Percentiles rank a stretch among this genome's conserved stretches.
Evolutionary conservation across 2,113 vertebrate species (phyloP).

Genomic region (Bettongia penicillata): DNA sequence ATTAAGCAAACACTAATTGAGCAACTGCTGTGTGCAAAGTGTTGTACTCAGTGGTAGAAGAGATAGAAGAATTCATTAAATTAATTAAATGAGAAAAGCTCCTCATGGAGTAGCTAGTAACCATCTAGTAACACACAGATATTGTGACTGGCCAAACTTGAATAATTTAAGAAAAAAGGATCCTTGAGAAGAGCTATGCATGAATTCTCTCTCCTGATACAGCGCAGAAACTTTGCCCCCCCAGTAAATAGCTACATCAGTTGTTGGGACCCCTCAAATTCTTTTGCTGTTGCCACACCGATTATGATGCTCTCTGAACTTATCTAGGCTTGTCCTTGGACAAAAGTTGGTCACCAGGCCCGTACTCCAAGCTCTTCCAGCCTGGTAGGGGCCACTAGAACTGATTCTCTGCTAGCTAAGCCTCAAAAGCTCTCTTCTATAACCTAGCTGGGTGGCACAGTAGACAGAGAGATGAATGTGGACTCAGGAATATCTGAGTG

Average conservation of each 20-base stretch:
- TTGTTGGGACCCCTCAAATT: no score
- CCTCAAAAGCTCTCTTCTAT: neutral
- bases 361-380: neutral
- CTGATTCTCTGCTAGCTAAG: neutral
- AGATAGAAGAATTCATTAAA: neutral
- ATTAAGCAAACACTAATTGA: neutral
- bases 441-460: neutral
- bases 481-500: neutral
- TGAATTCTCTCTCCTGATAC: no score
- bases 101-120: neutral
- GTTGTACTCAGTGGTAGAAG: neutral
- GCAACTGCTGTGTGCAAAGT: neutral
- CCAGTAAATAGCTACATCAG: no score
- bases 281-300: no score
- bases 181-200: no score
- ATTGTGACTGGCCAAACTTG: no score
- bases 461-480: neutral
- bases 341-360: neutral
- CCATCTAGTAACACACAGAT: no score
- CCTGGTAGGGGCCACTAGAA: neutral
- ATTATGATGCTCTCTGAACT: no score
- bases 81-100: no score
- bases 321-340: no score
- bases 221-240: no score
- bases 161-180: no score